phyloP scores from a whole-genome alignment of 2,113 vertebrate genomes.

The Xenus cinereus region DNA sequence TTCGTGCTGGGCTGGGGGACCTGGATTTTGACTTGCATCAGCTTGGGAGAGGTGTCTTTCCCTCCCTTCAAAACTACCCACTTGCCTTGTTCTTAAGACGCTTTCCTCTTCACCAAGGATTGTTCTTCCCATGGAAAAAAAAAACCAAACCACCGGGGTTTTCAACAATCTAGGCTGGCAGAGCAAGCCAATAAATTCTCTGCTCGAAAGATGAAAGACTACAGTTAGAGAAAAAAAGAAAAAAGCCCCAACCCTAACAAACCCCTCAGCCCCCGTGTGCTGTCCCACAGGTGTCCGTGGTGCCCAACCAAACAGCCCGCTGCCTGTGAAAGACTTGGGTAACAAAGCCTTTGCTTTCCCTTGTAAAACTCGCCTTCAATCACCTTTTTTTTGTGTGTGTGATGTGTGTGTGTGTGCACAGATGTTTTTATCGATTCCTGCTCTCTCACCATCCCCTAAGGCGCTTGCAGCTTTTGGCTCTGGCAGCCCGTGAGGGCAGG shows the following conservation, averaged over 20 bases:
- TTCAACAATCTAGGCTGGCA: constrained; percentile 41
- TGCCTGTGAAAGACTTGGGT: constrained; percentile 33
- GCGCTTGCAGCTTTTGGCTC: not conserved
- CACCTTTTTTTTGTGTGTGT: not conserved
- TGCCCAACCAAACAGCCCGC: constrained; percentile 65
- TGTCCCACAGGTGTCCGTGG: constrained; percentile 50
- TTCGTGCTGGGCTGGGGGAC: accelerated
- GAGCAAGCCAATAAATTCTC: constrained; percentile 61
- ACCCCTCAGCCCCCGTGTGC: constrained; percentile 1
- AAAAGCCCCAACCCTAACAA: not conserved
- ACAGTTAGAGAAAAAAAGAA: not conserved
- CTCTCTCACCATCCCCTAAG: not conserved
- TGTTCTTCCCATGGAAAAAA: not conserved
- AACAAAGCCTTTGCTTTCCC: constrained; percentile 46
- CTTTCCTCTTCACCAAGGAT: not conserved
- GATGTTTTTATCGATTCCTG: constrained; percentile 66
- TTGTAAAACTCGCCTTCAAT: constrained; percentile 25
- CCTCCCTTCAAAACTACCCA: not conserved
- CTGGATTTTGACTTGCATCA: accelerated
- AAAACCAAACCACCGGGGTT: not conserved
- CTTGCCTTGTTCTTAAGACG: not conserved
- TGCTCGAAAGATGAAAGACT: constrained; percentile 70
- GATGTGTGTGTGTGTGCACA: constrained; percentile 41
- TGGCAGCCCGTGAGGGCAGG: not conserved
- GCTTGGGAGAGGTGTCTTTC: not conserved